These are phyloP conservation scores for Orchestia grillus DNA, from an alignment of 1,140 invertebrate species.

Conservation along the genomic window DNA sequence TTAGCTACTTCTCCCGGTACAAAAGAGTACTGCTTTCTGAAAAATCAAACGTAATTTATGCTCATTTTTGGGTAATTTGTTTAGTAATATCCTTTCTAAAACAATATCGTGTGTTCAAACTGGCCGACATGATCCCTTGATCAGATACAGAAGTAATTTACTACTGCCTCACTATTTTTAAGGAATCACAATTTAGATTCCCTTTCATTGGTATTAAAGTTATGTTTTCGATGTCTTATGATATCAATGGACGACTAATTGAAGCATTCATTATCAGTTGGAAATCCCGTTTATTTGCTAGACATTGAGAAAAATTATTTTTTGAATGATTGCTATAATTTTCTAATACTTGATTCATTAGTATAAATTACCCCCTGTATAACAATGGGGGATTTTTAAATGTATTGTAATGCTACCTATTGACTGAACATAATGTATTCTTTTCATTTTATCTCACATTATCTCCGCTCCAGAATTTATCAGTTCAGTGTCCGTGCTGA, in stretches of 20 bases:
- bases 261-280: not conserved
- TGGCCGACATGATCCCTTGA: not conserved
- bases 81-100: too few relatives aligned
- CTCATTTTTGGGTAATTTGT: too few relatives aligned
- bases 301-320: not conserved
- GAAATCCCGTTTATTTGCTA: not conserved
- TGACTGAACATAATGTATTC: not conserved
- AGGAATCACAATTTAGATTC: not conserved
- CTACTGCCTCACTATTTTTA: not conserved
- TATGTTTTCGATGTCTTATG: not conserved
- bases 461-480: not conserved
- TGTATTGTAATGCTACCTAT: not conserved
- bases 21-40: not conserved
- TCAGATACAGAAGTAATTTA: not conserved
- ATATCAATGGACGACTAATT: not conserved
- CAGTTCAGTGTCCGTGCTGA: not conserved
- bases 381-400: not conserved
- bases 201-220: not conserved
- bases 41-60: not conserved
- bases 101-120: too few relatives aligned
- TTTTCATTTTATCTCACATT: not conserved
- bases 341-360: not conserved
- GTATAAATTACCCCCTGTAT: not conserved
- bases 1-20: not conserved
- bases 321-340: not conserved